Evolutionary conservation across 2,888 invertebrate genomes (phyloP), one percentile per base, ranked within the genome.

Genomic region (Anoncus sp.): DNA sequence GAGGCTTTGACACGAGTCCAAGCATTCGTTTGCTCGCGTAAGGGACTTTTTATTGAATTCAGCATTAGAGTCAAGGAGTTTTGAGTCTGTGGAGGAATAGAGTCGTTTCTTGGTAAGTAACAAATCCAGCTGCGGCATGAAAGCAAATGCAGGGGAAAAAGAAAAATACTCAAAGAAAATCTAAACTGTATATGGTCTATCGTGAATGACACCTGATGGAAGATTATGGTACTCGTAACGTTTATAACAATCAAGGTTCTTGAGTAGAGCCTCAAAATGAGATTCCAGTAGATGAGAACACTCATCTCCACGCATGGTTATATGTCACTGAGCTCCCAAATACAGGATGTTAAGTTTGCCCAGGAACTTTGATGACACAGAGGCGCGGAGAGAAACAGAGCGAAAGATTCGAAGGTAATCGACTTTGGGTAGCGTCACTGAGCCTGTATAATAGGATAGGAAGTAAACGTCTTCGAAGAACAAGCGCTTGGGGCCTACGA

Each of bases 381-480:
- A 63, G 66, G 31, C 3, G 31, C 7, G 31, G 3, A 31, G n/a
- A 66, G 47, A 22, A 18, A 62, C 55, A 62, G n/a, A 62, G 43
- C 20, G 53, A 53, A 65, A 70, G 62, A 75, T 66, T 35, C 31
- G 16, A 35, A 35, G 65, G 72, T 75, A 75, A 79, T 79, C 79
- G 79, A 79, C 79, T 79, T 79, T 79, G 59, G n/a, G 43, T 47
- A 51, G 67, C 72, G 38, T 66, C 75, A 66, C 60, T 20, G 74
- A 77, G 70, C 71, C 66, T 71, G 47, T 49, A 59, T 79, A 79
- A 79, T 75, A 40, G 67, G 69, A 70, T 71, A 69, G 71, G 67
- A 67, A 66, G 72, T 59, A 72, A 75, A 67, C 72, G 75, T 75
- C 79, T 75, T 20, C 57, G 62, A 63, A 75, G 75, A 75, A 57